Percentiles rank a stretch among this genome's conserved stretches.
Conservation (phyloP, 2,113 vertebrate genomes). For the Alethe diademata region DNA sequence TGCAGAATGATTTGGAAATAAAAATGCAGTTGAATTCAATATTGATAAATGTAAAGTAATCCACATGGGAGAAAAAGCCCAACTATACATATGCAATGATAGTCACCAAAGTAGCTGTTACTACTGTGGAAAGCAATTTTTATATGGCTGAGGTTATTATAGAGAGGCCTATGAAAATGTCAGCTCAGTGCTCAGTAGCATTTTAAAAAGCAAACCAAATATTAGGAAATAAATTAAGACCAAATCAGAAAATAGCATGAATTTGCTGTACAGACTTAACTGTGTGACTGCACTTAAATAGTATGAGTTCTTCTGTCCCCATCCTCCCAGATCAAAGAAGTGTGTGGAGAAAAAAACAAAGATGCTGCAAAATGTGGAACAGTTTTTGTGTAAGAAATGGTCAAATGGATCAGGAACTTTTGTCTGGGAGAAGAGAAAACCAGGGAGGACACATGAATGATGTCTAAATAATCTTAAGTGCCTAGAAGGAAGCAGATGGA, state of each 20-base stretch:
- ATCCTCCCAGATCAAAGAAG: not conserved
- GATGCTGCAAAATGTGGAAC: not conserved
- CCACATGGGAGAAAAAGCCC: not conserved
- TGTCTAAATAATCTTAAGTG: not conserved
- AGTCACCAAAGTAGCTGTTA: not conserved
- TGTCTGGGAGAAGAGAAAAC: not conserved
- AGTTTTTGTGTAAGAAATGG: not conserved
- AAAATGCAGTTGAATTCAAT: conserved; percentile 25
- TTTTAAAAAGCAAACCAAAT: conserved; percentile 19
- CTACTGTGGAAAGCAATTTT: not conserved
- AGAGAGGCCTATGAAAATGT: conserved; percentile 18
- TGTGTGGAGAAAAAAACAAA: not conserved
- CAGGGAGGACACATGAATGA: not conserved
- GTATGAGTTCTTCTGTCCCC: not conserved
- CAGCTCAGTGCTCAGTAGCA: not conserved
- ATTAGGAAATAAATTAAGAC: not conserved
- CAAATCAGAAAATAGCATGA: not conserved
- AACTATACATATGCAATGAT: not conserved
- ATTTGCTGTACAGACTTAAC: not conserved
- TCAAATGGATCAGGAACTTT: not conserved
- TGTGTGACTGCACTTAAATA: not conserved
- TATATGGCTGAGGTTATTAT: not conserved
- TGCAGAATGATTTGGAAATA: conserved; percentile 20
- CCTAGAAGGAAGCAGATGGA: not conserved
- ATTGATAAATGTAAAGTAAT: conserved; percentile 46